Percentiles rank a stretch among this genome's conserved stretches.
Conservation (phyloP, 1,140 invertebrate species). For the Lerema accius region DNA sequence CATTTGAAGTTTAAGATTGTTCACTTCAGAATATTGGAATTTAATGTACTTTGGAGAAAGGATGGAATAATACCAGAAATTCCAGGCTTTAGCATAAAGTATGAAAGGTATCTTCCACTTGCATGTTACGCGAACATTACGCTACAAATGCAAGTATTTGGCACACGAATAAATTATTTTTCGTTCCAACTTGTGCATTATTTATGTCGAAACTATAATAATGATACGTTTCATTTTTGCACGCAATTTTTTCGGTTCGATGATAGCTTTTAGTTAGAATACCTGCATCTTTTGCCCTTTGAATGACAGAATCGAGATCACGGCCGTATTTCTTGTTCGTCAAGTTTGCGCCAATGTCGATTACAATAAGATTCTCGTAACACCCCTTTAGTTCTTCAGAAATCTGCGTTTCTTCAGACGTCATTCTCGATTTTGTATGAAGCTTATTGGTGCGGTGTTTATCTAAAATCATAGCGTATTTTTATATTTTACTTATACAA, state of each 20-base stretch:
- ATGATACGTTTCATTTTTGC: constrained; percentile 42
- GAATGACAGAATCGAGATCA: constrained; percentile 96
- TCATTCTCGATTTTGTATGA: constrained; percentile 76
- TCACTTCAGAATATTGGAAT: too few relatives aligned
- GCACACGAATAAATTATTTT: constrained; percentile 39
- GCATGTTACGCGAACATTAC: constrained; percentile 23
- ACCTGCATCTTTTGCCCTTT: constrained; percentile 96
- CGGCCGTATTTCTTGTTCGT: constrained; percentile 97
- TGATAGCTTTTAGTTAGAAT: constrained; percentile 36
- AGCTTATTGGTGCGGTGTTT: constrained; percentile 79
- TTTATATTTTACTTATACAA: constrained; percentile 24
- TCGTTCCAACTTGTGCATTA: constrained; percentile 36
- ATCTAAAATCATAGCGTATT: constrained; percentile 51
- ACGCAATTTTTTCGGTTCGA: constrained; percentile 38
- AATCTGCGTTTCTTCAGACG: constrained; percentile 78
- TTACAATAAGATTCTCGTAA: constrained; percentile 95
- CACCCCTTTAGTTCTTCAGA: constrained; percentile 76
- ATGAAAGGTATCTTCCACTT: constrained; percentile 16
- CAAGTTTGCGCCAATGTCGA: constrained; percentile 97
- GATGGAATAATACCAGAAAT: too few relatives aligned
- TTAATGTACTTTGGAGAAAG: too few relatives aligned
- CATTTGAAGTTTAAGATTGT: too few relatives aligned
- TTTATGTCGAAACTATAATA: constrained; percentile 45
- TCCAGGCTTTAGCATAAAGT: background rate
- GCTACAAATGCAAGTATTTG: constrained; percentile 32